Conservation (phyloP, 1,140 invertebrate genomes). For the Ceratina australensis region DNA sequence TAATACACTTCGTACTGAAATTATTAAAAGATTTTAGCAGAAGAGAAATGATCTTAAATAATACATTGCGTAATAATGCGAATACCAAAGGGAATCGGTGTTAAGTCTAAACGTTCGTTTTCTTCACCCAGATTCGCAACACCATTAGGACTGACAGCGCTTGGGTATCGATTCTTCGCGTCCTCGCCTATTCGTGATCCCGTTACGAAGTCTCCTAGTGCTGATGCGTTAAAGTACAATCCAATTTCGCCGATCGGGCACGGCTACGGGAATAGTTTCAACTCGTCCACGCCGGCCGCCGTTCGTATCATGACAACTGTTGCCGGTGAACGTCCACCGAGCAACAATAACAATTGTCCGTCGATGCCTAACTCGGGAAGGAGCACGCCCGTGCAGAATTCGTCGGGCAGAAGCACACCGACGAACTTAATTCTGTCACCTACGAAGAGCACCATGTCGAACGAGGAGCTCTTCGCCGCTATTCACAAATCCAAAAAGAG, state of each 20-base stretch:
- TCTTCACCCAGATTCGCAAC: slow-evolving; percentile 69
- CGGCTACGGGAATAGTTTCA: slow-evolving; percentile 66
- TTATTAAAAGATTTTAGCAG: too few species aligned
- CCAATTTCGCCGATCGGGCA: slow-evolving; percentile 72
- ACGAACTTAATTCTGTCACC: slow-evolving; percentile 81
- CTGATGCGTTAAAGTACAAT: slow-evolving; percentile 60
- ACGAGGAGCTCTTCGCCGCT: slow-evolving; percentile 87
- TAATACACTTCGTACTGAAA: too few species aligned
- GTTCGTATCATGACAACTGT: slow-evolving; percentile 62
- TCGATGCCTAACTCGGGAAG: slow-evolving; percentile 53
- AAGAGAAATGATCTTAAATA: background rate
- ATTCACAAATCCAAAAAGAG: slow-evolving; percentile 89
- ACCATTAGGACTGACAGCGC: slow-evolving; percentile 69
- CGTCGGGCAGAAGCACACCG: slow-evolving; percentile 64
- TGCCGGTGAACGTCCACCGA: slow-evolving; percentile 63
- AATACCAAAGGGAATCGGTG: background rate
- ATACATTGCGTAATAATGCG: background rate
- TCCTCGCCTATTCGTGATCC: slow-evolving; percentile 66
- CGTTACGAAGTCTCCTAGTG: slow-evolving; percentile 56
- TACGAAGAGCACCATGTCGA: slow-evolving; percentile 86
- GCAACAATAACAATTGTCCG: slow-evolving; percentile 55
- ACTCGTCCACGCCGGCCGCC: slow-evolving; percentile 69
- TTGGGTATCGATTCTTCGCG: slow-evolving; percentile 76
- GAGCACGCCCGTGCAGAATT: slow-evolving; percentile 51
- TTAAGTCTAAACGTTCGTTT: slow-evolving; percentile 12